Conservation (phyloP, 2,113 vertebrate species). For the Salvelinus namaycush region DNA sequence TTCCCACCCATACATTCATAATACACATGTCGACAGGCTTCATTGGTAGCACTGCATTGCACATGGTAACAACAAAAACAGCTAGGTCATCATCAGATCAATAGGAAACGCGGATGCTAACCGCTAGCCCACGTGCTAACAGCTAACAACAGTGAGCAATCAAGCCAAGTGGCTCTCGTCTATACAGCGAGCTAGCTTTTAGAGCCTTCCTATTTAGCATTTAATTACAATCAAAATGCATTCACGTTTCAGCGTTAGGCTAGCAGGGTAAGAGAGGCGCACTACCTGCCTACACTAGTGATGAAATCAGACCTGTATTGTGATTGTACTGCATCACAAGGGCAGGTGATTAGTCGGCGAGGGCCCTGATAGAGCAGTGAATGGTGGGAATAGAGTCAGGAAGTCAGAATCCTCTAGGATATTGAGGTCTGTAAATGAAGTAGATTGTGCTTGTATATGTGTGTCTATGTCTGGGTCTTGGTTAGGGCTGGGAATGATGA, state of each 20-base stretch:
- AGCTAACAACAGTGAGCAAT: too few relatives aligned
- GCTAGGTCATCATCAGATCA: too few relatives aligned
- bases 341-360: background rate
- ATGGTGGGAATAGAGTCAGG: background rate
- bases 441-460: too few relatives aligned
- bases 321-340: background rate
- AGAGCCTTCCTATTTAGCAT: too few relatives aligned
- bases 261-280: too few relatives aligned
- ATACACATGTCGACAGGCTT: background rate
- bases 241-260: background rate
- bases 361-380: background rate
- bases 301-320: background rate
- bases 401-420: background rate
- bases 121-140: too few relatives aligned
- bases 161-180: too few relatives aligned
- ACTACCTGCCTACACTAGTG: background rate
- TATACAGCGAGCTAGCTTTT: too few relatives aligned
- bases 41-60: too few relatives aligned
- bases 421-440: too few relatives aligned
- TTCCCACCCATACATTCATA: slow-evolving; percentile 6
- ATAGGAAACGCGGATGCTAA: too few relatives aligned
- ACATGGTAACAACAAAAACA: too few relatives aligned
- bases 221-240: background rate
- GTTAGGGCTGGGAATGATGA: background rate
- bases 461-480: background rate